Conservation (phyloP, 2,113 vertebrate species). For the Syngnathus floridae region DNA sequence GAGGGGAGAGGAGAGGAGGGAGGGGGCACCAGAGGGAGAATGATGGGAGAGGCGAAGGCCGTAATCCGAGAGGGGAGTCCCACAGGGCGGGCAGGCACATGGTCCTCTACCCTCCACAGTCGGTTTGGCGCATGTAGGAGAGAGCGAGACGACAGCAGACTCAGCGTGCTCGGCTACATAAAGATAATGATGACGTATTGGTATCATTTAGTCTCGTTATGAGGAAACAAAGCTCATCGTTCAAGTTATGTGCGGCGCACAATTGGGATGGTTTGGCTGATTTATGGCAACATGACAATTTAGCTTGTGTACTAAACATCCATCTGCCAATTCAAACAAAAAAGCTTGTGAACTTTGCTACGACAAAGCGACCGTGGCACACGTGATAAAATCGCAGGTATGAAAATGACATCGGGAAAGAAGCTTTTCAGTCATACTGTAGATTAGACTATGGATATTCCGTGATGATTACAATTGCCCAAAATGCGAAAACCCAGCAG, state of each 20-base stretch:
- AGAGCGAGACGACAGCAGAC: background rate
- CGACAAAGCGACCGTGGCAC: background rate
- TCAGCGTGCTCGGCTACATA: background rate
- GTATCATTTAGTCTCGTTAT: background rate
- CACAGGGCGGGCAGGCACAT: conserved; percentile 48
- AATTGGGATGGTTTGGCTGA: conserved; percentile 6
- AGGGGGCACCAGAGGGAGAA: conserved; percentile 9
- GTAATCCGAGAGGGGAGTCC: conserved; percentile 60
- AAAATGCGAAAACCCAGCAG: background rate
- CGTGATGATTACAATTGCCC: background rate
- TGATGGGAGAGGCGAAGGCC: conserved; percentile 19
- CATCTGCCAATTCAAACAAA: background rate
- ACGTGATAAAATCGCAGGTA: background rate
- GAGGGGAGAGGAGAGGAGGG: conserved; percentile 6
- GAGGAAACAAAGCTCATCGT: background rate
- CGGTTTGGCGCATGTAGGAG: background rate
- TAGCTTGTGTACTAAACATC: background rate
- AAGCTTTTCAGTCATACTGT: background rate
- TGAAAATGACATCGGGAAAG: background rate
- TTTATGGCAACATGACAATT: background rate
- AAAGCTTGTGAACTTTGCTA: background rate
- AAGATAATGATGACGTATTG: background rate
- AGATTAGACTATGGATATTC: background rate
- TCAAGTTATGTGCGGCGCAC: background rate
- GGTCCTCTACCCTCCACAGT: conserved; percentile 25